phyloP scores from a whole-genome alignment of 2,888 invertebrate species.

The Agonopterix heracliana region DNA sequence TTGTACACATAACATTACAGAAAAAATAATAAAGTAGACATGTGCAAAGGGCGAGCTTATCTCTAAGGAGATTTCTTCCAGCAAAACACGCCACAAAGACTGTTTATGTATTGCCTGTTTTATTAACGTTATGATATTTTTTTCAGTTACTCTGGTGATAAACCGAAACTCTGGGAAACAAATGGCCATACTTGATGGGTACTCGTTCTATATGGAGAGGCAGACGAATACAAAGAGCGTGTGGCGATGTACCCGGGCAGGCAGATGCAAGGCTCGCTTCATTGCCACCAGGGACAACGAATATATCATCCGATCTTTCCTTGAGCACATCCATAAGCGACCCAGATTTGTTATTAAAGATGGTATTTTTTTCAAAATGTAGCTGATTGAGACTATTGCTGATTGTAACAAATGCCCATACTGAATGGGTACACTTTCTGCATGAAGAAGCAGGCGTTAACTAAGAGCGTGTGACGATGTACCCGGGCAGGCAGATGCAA shows the following conservation, averaged over 20 bases:
- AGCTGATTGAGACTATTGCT: no score
- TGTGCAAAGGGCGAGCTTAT: no score
- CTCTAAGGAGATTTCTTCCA: no score
- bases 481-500: constrained; percentile 6
- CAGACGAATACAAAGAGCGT: constrained; percentile 11
- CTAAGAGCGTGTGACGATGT: constrained; percentile 25
- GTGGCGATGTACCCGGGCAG: constrained; percentile 22
- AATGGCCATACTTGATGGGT: constrained; percentile 28
- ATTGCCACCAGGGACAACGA: constrained; percentile 1
- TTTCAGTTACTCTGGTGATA: constrained; percentile 1
- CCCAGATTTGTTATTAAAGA: constrained; percentile 14
- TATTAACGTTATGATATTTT: no score
- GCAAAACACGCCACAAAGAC: no score
- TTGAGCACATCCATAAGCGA: constrained; percentile 17
- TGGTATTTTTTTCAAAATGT: constrained; percentile 5
- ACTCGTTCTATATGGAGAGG: constrained; percentile 25
- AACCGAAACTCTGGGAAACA: constrained; percentile 23
- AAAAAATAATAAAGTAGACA: no score
- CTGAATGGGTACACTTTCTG: constrained; percentile 33
- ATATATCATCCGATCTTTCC: constrained; percentile 4
- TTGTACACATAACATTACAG: no score
- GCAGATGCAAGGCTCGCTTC: constrained; percentile 4
- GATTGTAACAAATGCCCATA: constrained; percentile 25
- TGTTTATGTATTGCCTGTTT: no score
- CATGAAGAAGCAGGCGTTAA: constrained; percentile 3